Percentiles rank a stretch among this genome's conserved stretches.
Evolutionary conservation across 2,888 invertebrate species (phyloP).

Genomic region (Phyllotreta striolata): DNA sequence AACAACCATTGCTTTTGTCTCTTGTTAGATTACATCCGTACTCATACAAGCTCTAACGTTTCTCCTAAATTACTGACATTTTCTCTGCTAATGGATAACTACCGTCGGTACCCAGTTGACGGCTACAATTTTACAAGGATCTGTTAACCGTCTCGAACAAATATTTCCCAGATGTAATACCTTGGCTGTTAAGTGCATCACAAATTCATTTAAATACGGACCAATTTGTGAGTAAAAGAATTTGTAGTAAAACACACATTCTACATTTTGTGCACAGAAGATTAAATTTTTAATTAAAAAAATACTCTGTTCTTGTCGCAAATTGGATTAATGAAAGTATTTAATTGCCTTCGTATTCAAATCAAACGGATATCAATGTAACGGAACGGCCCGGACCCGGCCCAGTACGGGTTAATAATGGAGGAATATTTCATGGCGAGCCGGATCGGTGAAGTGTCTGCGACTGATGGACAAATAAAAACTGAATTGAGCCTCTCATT

Average conservation of each 20-base stretch:
- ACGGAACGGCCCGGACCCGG: constrained; percentile 13
- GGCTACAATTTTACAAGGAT: constrained; percentile 15
- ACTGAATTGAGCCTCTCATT: constrained; percentile 53
- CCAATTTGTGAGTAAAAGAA: no score
- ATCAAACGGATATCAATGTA: constrained; percentile 27
- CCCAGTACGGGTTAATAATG: constrained; percentile 29
- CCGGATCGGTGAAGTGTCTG: constrained; percentile 50
- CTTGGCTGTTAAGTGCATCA: neutral
- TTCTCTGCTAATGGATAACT: constrained; percentile 28
- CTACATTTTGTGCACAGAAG: no score
- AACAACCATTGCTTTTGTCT: constrained; percentile 39
- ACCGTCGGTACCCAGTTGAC: constrained; percentile 10
- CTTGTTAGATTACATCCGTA: constrained; percentile 34
- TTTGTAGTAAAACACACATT: no score
- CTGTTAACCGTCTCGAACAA: constrained; percentile 15
- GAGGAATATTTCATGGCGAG: constrained; percentile 29
- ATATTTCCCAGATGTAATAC: neutral
- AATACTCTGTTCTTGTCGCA: constrained; percentile 1
- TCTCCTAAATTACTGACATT: constrained; percentile 30
- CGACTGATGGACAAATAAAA: constrained; percentile 59
- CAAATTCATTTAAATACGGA: neutral
- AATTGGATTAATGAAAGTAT: constrained; percentile 19
- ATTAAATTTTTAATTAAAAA: neutral
- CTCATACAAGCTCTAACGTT: constrained; percentile 30
- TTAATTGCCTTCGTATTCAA: constrained; percentile 26